These are phyloP conservation scores for Gymnoscopelus braueri DNA, from an alignment of 2,797 vertebrate genomes.

Conservation along the genomic window DNA sequence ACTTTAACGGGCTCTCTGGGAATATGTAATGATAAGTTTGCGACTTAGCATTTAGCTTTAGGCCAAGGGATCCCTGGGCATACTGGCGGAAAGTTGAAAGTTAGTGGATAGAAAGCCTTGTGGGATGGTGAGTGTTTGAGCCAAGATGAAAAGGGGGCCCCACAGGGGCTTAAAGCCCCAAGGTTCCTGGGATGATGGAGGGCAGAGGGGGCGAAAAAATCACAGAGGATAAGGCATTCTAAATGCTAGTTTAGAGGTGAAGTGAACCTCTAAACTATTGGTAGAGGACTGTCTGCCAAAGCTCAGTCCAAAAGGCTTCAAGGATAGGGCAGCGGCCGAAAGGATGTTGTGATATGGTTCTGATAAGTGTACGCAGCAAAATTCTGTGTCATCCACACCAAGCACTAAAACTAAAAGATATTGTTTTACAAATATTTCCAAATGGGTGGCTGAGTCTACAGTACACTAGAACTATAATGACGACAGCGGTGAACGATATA, in stretches of 20 bases:
- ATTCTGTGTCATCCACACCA: too few species aligned
- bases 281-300: background rate
- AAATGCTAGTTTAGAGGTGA: conserved; percentile 44
- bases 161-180: conserved; percentile 42
- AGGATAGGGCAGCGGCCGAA: conserved; percentile 11
- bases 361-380: too few species aligned
- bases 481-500: too few species aligned
- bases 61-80: conserved; percentile 47
- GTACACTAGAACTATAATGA: too few species aligned
- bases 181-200: conserved; percentile 51
- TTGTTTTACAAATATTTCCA: too few species aligned
- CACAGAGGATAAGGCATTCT: conserved; percentile 16
- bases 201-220: conserved; percentile 26
- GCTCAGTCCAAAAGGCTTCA: background rate
- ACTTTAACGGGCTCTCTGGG: conserved; percentile 33
- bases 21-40: conserved; percentile 42
- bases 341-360: background rate
- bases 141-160: conserved; percentile 44
- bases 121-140: conserved; percentile 53
- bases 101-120: conserved; percentile 40
- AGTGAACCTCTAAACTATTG: conserved; percentile 10
- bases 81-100: conserved; percentile 59
- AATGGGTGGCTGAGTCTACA: too few species aligned
- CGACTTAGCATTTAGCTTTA: conserved; percentile 50
- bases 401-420: too few species aligned